These are phyloP conservation scores for Borostomias antarcticus DNA, from an alignment of 2,797 vertebrate species.

Conservation along the genomic window DNA sequence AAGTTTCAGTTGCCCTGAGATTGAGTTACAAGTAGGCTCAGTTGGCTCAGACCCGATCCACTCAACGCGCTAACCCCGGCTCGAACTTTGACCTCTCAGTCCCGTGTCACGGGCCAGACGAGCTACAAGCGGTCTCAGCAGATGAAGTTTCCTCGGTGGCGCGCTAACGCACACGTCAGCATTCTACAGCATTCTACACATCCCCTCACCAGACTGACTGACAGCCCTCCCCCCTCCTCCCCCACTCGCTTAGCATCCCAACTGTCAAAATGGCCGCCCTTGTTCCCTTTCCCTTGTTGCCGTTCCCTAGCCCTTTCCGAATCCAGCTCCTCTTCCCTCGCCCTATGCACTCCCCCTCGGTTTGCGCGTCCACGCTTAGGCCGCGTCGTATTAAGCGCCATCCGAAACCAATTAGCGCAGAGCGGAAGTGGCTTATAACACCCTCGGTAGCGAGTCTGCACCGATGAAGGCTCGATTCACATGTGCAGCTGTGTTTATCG, in stretches of 20 bases:
- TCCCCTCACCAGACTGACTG: constrained; percentile 53
- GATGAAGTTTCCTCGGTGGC: constrained; percentile 53
- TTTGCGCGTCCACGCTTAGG: no score
- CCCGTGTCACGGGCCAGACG: constrained; percentile 45
- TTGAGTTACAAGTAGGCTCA: constrained; percentile 31
- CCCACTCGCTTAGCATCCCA: constrained; percentile 27
- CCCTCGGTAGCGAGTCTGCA: no score
- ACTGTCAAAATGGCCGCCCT: constrained; percentile 29
- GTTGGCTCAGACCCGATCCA: constrained; percentile 35
- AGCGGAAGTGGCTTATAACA: no score
- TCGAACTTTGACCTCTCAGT: constrained; percentile 55
- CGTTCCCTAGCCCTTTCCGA: no score
- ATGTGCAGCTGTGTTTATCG: no score
- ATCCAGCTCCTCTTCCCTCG: no score
- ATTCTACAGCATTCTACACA: constrained; percentile 50
- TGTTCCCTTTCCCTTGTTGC: constrained; percentile 36
- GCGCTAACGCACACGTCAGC: constrained; percentile 65
- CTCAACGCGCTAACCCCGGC: constrained; percentile 34
- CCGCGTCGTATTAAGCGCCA: no score
- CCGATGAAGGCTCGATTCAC: no score
- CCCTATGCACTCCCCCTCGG: no score
- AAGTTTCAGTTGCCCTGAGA: constrained; percentile 7
- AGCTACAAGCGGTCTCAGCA: constrained; percentile 46
- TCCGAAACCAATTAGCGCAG: no score
- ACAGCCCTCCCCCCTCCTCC: constrained; percentile 38